Evolutionary conservation across 2,113 vertebrate species (phyloP).

Genomic region (Cavia porcellus): DNA sequence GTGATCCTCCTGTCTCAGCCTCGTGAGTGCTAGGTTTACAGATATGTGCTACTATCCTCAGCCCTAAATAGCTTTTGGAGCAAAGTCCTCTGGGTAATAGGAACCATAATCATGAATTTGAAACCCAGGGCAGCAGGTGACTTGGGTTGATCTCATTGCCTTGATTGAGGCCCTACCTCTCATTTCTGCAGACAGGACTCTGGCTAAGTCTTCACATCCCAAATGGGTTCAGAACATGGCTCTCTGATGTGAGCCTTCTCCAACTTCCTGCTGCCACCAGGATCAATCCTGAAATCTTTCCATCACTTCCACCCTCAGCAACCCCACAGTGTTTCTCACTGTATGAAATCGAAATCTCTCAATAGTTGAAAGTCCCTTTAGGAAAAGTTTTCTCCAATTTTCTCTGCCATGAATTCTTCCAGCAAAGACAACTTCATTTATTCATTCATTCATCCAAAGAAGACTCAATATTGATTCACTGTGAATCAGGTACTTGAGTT

Average conservation of each 20-base stretch:
- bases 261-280: neutral
- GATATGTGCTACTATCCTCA: neutral
- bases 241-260: neutral
- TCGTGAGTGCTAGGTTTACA: neutral
- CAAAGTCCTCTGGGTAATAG: neutral
- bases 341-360: conserved; percentile 4
- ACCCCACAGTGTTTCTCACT: neutral
- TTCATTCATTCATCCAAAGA: conserved; percentile 12
- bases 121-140: neutral
- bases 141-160: neutral
- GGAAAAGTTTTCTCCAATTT: conserved; percentile 57
- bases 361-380: neutral
- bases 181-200: neutral
- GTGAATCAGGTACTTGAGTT: neutral
- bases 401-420: neutral
- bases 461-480: conserved; percentile 25
- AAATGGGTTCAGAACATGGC: neutral
- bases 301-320: conserved; percentile 1
- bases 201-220: conserved; percentile 19
- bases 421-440: conserved; percentile 26
- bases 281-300: conserved; percentile 50
- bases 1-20: neutral
- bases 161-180: neutral
- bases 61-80: neutral
- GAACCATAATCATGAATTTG: neutral